Evolutionary conservation across 2,113 vertebrate species (phyloP), one percentile per base, ranked within the genome.

Genomic region (Gymnorhina tibicen): DNA sequence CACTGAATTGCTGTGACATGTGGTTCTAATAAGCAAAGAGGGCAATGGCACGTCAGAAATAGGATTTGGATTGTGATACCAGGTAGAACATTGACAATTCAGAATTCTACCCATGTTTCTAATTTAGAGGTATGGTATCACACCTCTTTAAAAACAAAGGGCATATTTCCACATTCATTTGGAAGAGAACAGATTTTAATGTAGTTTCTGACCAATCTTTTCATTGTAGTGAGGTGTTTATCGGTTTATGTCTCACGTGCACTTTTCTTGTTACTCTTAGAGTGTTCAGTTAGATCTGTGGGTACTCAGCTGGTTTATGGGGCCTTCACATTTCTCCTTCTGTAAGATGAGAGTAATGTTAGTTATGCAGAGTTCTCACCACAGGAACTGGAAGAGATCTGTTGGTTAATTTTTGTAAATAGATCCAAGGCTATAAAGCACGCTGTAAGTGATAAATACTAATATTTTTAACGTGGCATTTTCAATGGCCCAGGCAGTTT

Each of bases 331-430:
- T 77, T 88, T 81, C 13, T 46, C 16, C 23, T 59, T 28, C 53
- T 70, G 13, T 41, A 58, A 85, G 46, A 63, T 21, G 12, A 75
- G 19, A 69, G 24, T 35, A 16, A 27, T 15, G 10, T 55, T 77
- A 66, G 26, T 42, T 58, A 37, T 23, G 16, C 0, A 0, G 50
- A 42, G 6, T 37, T 69, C 23, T 39, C 17, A 28, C n/a, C 37
- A 37, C 0, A 1, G 84, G 55, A 89, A 72, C 22, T 9, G 50
- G 37, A 69, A 46, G 73, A 88, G 64, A 85, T 17, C 37, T 28
- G 2, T 18, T 87, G 41, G 39, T 85, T 93, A 93, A 89, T 85
- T 91, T 89, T 69, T 90, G 58, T 79, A 87, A 94, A 83, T 66
- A 94, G 74, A 46, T 80, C 26, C 7, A n/a, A 69, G 66, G 62